These are phyloP conservation scores for Solenodon paradoxus DNA, from an alignment of 2,113 vertebrate species.

Conservation along the genomic window DNA sequence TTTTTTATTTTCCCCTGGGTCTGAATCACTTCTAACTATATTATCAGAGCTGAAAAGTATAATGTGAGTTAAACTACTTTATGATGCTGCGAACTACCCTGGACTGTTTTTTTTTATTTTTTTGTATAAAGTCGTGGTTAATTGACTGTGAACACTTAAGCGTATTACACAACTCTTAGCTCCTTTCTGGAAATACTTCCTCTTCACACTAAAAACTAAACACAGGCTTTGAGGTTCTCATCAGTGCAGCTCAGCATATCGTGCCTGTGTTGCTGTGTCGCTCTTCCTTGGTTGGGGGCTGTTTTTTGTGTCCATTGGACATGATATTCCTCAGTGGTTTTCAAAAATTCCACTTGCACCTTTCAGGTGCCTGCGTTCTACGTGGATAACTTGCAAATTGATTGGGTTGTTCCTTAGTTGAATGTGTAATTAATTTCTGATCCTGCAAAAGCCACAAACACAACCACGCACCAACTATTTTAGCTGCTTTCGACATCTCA, in stretches of 20 bases:
- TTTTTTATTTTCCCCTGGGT: neutral
- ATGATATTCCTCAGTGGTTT: neutral
- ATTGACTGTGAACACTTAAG: neutral
- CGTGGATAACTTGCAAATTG: neutral
- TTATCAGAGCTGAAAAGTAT: neutral
- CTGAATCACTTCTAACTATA: neutral
- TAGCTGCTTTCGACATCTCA: neutral
- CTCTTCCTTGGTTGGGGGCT: neutral
- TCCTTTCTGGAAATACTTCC: neutral
- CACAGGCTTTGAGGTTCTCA: neutral
- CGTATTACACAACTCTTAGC: neutral
- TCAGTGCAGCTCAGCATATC: neutral
- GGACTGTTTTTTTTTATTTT: neutral
- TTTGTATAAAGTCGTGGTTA: neutral
- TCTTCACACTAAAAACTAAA: neutral
- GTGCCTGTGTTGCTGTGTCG: neutral
- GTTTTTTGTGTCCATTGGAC: neutral
- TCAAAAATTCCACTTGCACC: neutral
- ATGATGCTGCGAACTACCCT: neutral
- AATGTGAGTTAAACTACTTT: neutral
- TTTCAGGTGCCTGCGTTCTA: neutral
- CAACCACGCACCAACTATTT: neutral
- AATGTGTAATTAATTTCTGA: neutral
- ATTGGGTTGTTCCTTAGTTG: neutral
- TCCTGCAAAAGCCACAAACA: neutral